Base-by-base conservation (phyloP, 2,888 invertebrate species). In the Oxycera nigricornis region DNA sequence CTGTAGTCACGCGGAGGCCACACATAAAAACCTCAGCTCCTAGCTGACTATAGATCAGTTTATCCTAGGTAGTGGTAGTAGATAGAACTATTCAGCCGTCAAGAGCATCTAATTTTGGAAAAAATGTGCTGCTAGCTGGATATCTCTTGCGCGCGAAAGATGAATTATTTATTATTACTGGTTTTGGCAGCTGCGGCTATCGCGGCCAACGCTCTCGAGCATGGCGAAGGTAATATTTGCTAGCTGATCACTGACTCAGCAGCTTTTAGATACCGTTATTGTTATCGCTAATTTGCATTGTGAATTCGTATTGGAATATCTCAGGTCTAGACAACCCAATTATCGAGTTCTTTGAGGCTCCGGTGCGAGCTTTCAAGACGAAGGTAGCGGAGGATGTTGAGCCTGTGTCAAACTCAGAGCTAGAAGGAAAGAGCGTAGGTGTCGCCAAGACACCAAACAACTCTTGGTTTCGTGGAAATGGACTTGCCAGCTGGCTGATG, bases 281-380 rank as follows among this genome's bases (percentile, higher is more conserved):
- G 46, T 68, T 41, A 68, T 68, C 67, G 35, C 31, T 31, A 61
- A 61, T 61, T 61, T 41, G 41, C 39, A 65, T 41, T 3, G 22
- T 22, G 28, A 65, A 65, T 70, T 70, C 9, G 24, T 6, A 9
- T 4, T 9, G 24, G 2, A 55, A 22, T 31, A 31, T 52, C 41
- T 28, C n/a, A 70, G 70, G 70, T 24, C 50, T 55, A 14, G 70
- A 70, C 31, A 77, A 77, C 73, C 77, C 77, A 24, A 76, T 77
- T 7, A 76, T 77, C 17, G 68, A 76, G 46, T 74, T 77, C 28
- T 76, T 77, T 35, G 76, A 77, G 62, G 75, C 73, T 11, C 77
- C 77, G 2, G 72, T 77, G 20, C 74, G 73, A 35, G 76, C 76
- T 2, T 72, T 77, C 14, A 61, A 72, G 55, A 75, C 74, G 1